A percentile compares a stretch with the other conserved stretches of the same genome.
phyloP scores from a whole-genome alignment of 2,888 invertebrate species.

The Plutella xylostella region DNA sequence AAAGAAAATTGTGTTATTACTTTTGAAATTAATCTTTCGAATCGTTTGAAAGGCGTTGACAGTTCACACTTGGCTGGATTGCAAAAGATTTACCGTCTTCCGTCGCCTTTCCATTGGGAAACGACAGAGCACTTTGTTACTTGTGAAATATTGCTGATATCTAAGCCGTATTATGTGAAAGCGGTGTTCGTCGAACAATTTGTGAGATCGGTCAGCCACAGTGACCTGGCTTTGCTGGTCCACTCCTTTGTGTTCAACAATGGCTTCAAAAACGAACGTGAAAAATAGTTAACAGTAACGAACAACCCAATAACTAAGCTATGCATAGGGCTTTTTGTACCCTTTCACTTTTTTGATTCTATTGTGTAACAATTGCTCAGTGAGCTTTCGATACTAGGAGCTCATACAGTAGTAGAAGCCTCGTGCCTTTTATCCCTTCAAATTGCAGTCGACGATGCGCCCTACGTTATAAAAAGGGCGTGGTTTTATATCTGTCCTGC shows the following conservation, averaged over 20 bases:
- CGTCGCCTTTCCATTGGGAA: conserved; percentile 25
- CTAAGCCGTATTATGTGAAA: conserved; percentile 43
- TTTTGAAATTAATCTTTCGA: conserved; percentile 2
- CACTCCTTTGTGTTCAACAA: conserved; percentile 48
- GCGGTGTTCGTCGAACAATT: conserved; percentile 54
- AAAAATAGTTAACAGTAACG: conserved; percentile 37
- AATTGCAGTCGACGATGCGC: conserved; percentile 34
- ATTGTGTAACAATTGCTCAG: conserved; percentile 20
- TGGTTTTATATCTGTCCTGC: neutral
- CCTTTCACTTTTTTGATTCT: neutral
- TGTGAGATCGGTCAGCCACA: conserved; percentile 60
- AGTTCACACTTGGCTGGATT: conserved; percentile 2
- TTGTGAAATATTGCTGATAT: conserved; percentile 49
- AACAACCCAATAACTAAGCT: neutral
- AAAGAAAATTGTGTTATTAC: neutral
- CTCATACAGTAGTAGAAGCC: conserved; percentile 17
- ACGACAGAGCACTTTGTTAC: conserved; percentile 34
- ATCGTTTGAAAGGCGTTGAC: neutral
- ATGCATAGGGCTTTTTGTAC: neutral
- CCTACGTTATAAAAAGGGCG: neutral
- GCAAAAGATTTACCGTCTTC: conserved; percentile 16
- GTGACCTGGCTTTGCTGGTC: no score
- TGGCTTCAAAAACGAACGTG: conserved; percentile 36
- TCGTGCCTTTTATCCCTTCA: conserved; percentile 12
- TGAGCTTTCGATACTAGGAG: conserved; percentile 21